These are phyloP conservation scores for Catalaphyllia jardinei DNA, from an alignment of 64 coral and sea anemone species.

Conservation along the genomic window DNA sequence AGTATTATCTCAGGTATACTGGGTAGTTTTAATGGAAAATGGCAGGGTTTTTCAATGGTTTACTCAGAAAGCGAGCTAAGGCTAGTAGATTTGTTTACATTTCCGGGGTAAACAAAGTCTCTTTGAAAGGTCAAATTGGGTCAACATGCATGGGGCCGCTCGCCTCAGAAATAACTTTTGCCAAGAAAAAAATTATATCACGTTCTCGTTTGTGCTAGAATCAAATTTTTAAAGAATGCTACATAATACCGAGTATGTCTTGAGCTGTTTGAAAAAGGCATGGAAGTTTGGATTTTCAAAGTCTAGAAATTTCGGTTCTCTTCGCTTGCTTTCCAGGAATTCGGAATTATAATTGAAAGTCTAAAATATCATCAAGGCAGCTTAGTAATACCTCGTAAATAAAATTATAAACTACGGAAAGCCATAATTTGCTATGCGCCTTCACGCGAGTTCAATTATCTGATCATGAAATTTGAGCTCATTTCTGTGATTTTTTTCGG, in stretches of 20 bases:
- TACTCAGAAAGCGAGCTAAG: neutral
- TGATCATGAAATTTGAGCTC: conserved; percentile 38
- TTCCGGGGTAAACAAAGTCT: conserved; percentile 20
- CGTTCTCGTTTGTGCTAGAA: neutral
- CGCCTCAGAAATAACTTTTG: conserved; percentile 27
- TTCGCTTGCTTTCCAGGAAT: conserved; percentile 31
- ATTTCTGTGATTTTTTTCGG: conserved; percentile 46
- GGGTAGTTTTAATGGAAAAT: too few species aligned
- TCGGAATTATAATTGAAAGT: conserved; percentile 34
- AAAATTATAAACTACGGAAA: conserved; percentile 33
- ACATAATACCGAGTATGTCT: too few species aligned
- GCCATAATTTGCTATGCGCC: conserved; percentile 36
- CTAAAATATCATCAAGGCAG: conserved; percentile 38
- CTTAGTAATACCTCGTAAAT: conserved; percentile 35
- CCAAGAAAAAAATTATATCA: conserved; percentile 31
- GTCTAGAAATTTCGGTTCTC: too few species aligned
- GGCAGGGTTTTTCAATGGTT: too few species aligned
- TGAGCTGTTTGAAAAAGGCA: too few species aligned
- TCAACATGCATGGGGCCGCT: conserved; percentile 26
- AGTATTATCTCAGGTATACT: too few species aligned
- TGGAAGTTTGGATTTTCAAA: too few species aligned
- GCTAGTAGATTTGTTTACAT: conserved; percentile 27
- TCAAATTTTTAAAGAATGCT: too few species aligned
- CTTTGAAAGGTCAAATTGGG: conserved; percentile 31
- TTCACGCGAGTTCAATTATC: conserved; percentile 39